Conservation (phyloP, 2,888 invertebrate genomes). For the Sphaerophoria rueppellii region DNA sequence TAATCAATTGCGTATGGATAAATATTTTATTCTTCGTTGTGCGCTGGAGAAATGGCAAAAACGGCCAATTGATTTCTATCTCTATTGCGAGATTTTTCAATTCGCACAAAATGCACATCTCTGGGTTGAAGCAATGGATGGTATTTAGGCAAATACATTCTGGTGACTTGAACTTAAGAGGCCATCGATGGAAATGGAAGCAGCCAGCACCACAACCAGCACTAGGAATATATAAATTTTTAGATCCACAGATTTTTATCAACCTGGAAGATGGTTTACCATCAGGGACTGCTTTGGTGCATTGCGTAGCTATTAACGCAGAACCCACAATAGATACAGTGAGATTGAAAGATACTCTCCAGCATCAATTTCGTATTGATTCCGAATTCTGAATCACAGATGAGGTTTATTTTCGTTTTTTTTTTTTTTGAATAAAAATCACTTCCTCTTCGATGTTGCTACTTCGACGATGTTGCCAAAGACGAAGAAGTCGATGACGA, state of each 20-base stretch:
- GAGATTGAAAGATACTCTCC: conserved; percentile 38
- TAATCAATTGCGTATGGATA: conserved; percentile 74
- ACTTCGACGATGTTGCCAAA: background rate
- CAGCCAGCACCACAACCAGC: conserved; percentile 3
- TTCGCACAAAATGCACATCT: conserved; percentile 40
- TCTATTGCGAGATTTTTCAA: conserved; percentile 69
- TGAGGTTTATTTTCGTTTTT: conserved; percentile 43
- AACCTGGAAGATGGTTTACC: conserved; percentile 33
- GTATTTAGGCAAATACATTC: conserved; percentile 72
- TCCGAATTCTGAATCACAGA: conserved; percentile 68
- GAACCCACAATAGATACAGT: conserved; percentile 29
- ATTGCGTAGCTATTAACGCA: conserved; percentile 57
- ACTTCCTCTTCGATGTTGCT: conserved; percentile 48
- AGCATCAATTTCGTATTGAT: conserved; percentile 47
- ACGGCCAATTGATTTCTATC: conserved; percentile 68
- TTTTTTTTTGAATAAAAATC: conserved; percentile 59
- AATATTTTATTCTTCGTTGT: conserved; percentile 63
- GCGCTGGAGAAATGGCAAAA: conserved; percentile 2
- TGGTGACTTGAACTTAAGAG: conserved; percentile 33
- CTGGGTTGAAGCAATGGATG: conserved; percentile 3
- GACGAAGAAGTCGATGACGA: too few species aligned
- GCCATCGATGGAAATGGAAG: conserved; percentile 63
- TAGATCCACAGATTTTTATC: conserved; percentile 66
- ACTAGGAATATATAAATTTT: conserved; percentile 61
- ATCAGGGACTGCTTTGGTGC: conserved; percentile 30